Conservation (phyloP, 2,888 invertebrate species). For the Eurytoma adleriae region DNA sequence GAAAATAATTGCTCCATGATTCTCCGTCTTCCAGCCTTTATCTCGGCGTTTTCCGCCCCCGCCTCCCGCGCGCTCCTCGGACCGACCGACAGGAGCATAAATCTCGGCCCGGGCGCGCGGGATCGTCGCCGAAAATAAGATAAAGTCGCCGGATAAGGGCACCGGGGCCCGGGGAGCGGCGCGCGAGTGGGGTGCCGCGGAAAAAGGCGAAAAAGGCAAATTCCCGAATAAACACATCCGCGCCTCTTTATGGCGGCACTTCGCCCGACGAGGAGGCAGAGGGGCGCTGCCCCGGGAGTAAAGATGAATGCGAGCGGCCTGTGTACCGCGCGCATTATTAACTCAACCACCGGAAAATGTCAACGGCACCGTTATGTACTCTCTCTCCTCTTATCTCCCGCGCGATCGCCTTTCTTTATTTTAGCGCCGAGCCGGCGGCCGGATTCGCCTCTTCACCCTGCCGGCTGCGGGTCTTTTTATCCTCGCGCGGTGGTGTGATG, state of each 20-base stretch:
- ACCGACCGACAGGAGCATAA: conserved; percentile 70
- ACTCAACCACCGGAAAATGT: conserved; percentile 75
- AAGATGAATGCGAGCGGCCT: conserved; percentile 47
- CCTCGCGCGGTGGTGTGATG: not conserved
- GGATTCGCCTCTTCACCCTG: not conserved
- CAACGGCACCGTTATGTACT: conserved; percentile 68
- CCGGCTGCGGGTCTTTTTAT: conserved; percentile 3
- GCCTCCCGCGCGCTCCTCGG: conserved; percentile 24
- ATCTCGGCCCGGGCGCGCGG: conserved; percentile 66
- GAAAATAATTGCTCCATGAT: conserved; percentile 72
- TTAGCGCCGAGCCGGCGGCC: conserved; percentile 23
- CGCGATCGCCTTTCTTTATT: conserved; percentile 48
- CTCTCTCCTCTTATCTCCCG: conserved; percentile 58
- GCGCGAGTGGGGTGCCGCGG: conserved; percentile 48
- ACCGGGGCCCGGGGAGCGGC: not conserved
- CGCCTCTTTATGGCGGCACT: conserved; percentile 71
- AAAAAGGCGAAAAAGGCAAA: conserved; percentile 69
- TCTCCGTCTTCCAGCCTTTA: conserved; percentile 59
- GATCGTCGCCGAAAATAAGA: conserved; percentile 72
- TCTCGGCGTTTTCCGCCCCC: conserved; percentile 49
- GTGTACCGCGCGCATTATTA: conserved; percentile 75
- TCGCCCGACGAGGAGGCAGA: conserved; percentile 57
- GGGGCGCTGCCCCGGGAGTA: conserved; percentile 52
- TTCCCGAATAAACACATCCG: conserved; percentile 75
- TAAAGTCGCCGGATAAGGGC: conserved; percentile 68